Base-by-base conservation (phyloP, 2,113 vertebrate genomes). In the Empidonax alnorum region DNA sequence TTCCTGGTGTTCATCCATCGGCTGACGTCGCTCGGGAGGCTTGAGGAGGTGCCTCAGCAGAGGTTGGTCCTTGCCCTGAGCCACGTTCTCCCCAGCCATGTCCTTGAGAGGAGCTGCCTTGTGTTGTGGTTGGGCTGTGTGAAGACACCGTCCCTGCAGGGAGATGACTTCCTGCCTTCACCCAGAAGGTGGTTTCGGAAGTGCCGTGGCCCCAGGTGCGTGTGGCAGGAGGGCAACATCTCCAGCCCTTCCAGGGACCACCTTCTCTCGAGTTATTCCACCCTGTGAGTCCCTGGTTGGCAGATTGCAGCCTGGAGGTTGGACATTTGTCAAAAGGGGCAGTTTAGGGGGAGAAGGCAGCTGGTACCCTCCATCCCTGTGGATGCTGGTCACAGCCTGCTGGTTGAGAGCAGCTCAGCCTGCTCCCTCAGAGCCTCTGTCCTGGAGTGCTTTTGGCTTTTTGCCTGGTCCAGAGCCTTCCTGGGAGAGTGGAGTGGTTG, bases 201-300 rank as follows among this genome's bases (percentile, higher is more conserved):
- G 39, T 0, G 1, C 59, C 28, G 33, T 3, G 9, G 74, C 42
- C 21, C 20, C 1, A 2, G 35, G 12, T 50, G 22, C 7, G 0
- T 1, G 22, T 3, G 3, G 55, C 20, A 63, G 56, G 65, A 79
- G 31, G 56, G 56, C 13, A n/a, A 3, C 13, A 2, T 81, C 8
- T 58, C 13, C 44, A 19, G 10, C 12, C 37, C n/a, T 82, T 53
- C 56, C 50, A 55, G 17, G 19, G 7, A 27, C 31, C 31, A 13
- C 20, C 33, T 56, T 33, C 30, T 65, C 39, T 30, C 0, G 1
- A 44, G 24, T 30, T 25, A 22, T 10, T 71, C 2, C 1, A 31
- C 9, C 47, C 2, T 1, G 23, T 47, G 65, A 87, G 23, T 31
- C n/a, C 27, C 46, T 1, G 2, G 6, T 7, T 78, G 55, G 35